phyloP scores from a whole-genome alignment of 2,113 vertebrate genomes.

The Jacana jacana region DNA sequence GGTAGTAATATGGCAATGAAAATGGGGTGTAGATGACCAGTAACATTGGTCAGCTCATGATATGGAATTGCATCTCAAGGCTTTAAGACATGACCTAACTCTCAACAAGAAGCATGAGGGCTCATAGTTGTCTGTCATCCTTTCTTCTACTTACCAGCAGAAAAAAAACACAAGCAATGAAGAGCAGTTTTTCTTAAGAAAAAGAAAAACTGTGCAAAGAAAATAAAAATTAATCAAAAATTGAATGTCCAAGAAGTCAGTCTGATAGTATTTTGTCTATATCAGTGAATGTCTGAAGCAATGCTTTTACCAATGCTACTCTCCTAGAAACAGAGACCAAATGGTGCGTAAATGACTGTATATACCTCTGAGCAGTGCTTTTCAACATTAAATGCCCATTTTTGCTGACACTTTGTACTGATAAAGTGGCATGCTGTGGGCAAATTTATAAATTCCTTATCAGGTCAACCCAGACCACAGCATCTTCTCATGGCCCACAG shows the following conservation, averaged over 20 bases:
- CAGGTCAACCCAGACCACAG: background rate
- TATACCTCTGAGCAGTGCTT: background rate
- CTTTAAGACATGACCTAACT: background rate
- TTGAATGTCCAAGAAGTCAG: background rate
- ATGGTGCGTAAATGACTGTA: background rate
- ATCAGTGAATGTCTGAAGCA: background rate
- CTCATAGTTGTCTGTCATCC: constrained; percentile 77
- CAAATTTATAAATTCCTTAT: background rate
- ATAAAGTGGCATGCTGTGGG: background rate
- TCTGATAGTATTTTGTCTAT: background rate
- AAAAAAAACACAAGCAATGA: constrained; percentile 73
- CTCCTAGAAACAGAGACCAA: background rate
- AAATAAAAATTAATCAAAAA: background rate
- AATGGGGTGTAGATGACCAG: background rate
- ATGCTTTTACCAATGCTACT: background rate
- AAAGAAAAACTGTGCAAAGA: constrained; percentile 75
- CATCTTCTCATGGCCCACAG: background rate
- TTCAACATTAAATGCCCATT: background rate
- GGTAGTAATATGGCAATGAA: background rate
- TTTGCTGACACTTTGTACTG: background rate
- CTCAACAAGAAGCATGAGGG: background rate
- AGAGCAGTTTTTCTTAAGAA: constrained; percentile 76
- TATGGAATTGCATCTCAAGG: background rate
- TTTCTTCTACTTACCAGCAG: constrained; percentile 82
- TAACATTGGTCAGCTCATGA: background rate